Percentiles rank a stretch among this genome's conserved stretches.
phyloP scores from a whole-genome alignment of 1,140 invertebrate genomes.

The Nautilus pompilius region DNA sequence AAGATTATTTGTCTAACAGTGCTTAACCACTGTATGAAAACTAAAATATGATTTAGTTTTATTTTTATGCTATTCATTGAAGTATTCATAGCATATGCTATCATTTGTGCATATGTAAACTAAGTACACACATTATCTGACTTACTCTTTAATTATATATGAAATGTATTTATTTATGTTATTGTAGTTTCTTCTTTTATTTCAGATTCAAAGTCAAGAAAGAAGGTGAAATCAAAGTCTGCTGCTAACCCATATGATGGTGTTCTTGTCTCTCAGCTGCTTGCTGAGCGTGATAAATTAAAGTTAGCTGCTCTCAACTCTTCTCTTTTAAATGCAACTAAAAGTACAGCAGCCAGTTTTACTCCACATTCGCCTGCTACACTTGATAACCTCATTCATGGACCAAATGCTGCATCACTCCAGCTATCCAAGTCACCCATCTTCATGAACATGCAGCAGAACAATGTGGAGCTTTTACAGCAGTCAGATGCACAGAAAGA shows the following conservation, averaged over 20 bases:
- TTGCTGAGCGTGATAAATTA: conserved; percentile 14
- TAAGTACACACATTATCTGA: too few relatives aligned
- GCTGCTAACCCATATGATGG: conserved; percentile 13
- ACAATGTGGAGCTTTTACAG: neutral
- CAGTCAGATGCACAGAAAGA: conserved; percentile 5
- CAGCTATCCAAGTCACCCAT: neutral
- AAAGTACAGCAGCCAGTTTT: neutral
- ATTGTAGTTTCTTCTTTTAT: neutral
- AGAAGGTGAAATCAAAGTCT: conserved; percentile 4
- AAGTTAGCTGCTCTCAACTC: conserved; percentile 6
- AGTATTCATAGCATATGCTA: too few relatives aligned
- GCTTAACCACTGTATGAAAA: too few relatives aligned
- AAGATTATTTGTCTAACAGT: too few relatives aligned
- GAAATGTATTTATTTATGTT: neutral
- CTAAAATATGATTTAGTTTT: too few relatives aligned
- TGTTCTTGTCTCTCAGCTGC: conserved; percentile 20
- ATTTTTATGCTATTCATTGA: too few relatives aligned
- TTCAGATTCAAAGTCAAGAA: conserved; percentile 3
- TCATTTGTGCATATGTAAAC: too few relatives aligned
- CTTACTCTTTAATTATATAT: neutral
- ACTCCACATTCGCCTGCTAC: neutral
- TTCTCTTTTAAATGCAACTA: neutral
- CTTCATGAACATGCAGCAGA: neutral
- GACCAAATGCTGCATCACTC: neutral
- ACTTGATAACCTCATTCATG: neutral